Evolutionary conservation across 2,113 vertebrate species (phyloP), one percentile per base, ranked within the genome.

Genomic region (Pardalotus punctatus): DNA sequence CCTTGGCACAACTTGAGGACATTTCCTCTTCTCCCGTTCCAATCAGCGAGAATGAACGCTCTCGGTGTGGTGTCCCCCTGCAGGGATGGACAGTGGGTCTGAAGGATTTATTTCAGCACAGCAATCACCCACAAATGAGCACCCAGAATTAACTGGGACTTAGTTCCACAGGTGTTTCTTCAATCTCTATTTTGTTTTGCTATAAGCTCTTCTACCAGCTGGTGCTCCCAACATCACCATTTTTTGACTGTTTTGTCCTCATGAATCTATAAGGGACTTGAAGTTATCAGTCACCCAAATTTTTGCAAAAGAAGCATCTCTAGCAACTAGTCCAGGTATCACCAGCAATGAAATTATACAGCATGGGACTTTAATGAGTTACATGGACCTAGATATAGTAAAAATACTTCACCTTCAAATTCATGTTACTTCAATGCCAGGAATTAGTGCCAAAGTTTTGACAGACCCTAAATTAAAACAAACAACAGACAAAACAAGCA

Each of bases 71-170:
- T 16, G 62, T n/a, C 2, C 36, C 16, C 11, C 15, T 22, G 6
- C n/a, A 71, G 35, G 23, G n/a, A 4, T 48, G 21, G 27, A 27
- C 3, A 4, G 9, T 7, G 40, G 40, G 14, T 47, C 35, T 62
- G 54, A 65, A 66, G 17, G 45, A 70, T 25, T 78, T 79, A 29
- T 18, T 79, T 80, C 43, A 79, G 6, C 73, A 35, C 33, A 66
- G 25, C 0, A 1, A 9, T 24, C 17, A 48, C 64, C 29, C 5
- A 5, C 3, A 72, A 56, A 42, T 0, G 2, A 48, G 6, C 5
- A 83, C 12, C 9, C 25, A 48, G 11, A 67, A 66, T 61, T 29
- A 74, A 33, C 2, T 22, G 14, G 25, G 12, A 43, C 33, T 73
- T 62, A 62, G 50, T 47, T 92, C 22, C 4, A 10, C 5, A 42